phyloP scores from a whole-genome alignment of 2,113 vertebrate genomes.

The Oncorhynchus gorbuscha region DNA sequence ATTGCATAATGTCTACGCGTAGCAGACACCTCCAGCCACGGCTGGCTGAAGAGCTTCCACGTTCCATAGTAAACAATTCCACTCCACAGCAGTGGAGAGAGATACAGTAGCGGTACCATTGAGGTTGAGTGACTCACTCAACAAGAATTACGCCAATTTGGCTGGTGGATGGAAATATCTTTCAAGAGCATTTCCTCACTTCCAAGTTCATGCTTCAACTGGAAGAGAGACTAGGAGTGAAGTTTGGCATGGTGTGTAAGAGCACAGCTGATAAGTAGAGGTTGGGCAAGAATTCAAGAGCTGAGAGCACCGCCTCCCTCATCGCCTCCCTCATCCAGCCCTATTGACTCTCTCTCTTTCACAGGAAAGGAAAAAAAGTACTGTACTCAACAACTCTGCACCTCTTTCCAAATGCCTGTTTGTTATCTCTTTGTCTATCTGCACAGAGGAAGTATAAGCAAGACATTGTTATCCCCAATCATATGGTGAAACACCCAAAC shows the following conservation, averaged over 20 bases:
- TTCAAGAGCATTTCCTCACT: constrained; percentile 14
- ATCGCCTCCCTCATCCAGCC: background rate
- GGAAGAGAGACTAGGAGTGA: constrained; percentile 14
- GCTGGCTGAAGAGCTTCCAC: too few species aligned
- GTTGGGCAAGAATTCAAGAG: background rate
- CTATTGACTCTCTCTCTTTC: background rate
- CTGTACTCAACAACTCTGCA: too few species aligned
- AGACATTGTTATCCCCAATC: too few species aligned
- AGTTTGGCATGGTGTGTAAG: constrained; percentile 20
- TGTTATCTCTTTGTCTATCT: background rate
- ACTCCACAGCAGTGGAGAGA: constrained; percentile 14
- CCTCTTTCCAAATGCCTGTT: too few species aligned
- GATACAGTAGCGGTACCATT: constrained; percentile 26
- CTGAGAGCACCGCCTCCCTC: background rate
- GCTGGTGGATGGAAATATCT: constrained; percentile 20
- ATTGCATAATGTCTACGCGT: too few species aligned
- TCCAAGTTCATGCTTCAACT: constrained; percentile 24
- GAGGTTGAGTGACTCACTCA: constrained; percentile 57
- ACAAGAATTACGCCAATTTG: constrained; percentile 51
- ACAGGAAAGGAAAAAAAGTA: too few species aligned
- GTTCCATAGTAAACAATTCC: too few species aligned
- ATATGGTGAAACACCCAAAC: too few species aligned
- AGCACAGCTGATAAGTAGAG: background rate
- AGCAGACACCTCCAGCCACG: too few species aligned
- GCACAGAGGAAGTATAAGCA: too few species aligned